Conservation (phyloP, 2,113 vertebrate genomes). For the Amphilophus citrinellus region DNA sequence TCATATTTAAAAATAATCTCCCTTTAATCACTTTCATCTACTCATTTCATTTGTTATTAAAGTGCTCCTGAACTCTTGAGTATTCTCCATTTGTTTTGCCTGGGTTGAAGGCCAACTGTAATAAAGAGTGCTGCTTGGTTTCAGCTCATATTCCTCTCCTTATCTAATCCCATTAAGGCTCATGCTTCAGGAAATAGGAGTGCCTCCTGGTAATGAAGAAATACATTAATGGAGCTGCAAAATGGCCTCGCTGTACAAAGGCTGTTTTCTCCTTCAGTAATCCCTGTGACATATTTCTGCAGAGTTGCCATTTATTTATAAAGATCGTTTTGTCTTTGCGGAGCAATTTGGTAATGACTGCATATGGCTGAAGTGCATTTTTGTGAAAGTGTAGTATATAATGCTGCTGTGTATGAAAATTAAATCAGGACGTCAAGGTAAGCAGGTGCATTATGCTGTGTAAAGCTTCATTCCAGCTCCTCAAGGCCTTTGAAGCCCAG, state of each 20-base stretch:
- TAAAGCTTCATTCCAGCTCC: slow-evolving; percentile 20
- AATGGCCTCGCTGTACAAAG: slow-evolving; percentile 46
- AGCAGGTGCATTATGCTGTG: slow-evolving; percentile 21
- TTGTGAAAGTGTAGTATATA: slow-evolving; percentile 1
- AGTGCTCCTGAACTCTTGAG: slow-evolving; percentile 39
- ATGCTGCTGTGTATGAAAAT: not conserved
- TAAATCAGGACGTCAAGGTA: slow-evolving; percentile 29
- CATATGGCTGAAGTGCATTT: slow-evolving; percentile 22
- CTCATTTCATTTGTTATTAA: slow-evolving; percentile 20
- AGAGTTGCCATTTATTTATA: slow-evolving; percentile 17
- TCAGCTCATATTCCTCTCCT: slow-evolving; percentile 61
- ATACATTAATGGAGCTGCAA: slow-evolving; percentile 63
- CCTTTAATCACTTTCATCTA: slow-evolving; percentile 33
- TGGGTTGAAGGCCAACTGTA: slow-evolving; percentile 62
- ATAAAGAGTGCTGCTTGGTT: slow-evolving; percentile 58
- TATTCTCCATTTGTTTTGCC: slow-evolving; percentile 47
- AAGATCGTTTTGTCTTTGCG: slow-evolving; percentile 13
- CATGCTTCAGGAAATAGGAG: slow-evolving; percentile 70
- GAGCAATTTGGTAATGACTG: slow-evolving; percentile 20
- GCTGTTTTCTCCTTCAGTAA: slow-evolving; percentile 54
- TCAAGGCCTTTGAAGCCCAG: slow-evolving; percentile 35
- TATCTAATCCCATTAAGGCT: slow-evolving; percentile 75
- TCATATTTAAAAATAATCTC: slow-evolving; percentile 33
- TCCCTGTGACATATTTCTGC: slow-evolving; percentile 19
- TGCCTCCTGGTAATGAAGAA: slow-evolving; percentile 70